Percentiles rank a stretch among this genome's conserved stretches.
Evolutionary conservation across 2,113 vertebrate genomes (phyloP).

Genomic region (Piaya cayana): DNA sequence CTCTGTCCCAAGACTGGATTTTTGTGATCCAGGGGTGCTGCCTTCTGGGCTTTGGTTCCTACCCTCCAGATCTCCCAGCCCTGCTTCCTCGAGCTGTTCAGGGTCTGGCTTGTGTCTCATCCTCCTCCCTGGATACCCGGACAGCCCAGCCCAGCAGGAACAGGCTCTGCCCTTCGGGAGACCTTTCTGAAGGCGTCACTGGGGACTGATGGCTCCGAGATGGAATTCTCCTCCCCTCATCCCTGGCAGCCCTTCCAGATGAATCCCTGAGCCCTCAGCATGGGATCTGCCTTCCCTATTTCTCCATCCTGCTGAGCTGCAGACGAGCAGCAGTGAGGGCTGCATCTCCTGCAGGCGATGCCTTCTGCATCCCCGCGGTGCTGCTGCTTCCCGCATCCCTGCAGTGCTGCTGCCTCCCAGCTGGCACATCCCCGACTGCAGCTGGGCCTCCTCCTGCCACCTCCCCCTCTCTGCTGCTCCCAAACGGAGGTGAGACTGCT

Average conservation of each 20-base stretch:
- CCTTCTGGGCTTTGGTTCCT: neutral
- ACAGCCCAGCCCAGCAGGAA: rapidly evolving
- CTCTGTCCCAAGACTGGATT: neutral
- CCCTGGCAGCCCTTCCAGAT: neutral
- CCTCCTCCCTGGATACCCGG: neutral
- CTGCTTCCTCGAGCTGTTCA: rapidly evolving
- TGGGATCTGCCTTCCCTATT: neutral
- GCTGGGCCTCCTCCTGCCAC: neutral
- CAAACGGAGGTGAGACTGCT: rapidly evolving
- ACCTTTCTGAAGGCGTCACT: neutral
- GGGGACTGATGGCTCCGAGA: neutral
- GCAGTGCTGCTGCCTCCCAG: neutral
- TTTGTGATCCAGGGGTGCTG: neutral
- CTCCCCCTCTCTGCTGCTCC: too few species aligned
- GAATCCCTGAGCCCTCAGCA: rapidly evolving
- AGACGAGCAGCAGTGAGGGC: neutral
- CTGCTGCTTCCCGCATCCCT: neutral
- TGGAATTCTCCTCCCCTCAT: neutral
- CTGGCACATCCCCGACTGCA: neutral
- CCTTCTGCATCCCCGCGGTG: neutral
- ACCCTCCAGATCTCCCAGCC: neutral
- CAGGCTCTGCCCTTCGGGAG: neutral
- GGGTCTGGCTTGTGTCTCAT: neutral
- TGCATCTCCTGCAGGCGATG: neutral
- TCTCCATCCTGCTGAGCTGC: too few species aligned